These are phyloP conservation scores for Pseudochirops cupreus DNA, from an alignment of 2,797 vertebrate species.

Conservation along the genomic window DNA sequence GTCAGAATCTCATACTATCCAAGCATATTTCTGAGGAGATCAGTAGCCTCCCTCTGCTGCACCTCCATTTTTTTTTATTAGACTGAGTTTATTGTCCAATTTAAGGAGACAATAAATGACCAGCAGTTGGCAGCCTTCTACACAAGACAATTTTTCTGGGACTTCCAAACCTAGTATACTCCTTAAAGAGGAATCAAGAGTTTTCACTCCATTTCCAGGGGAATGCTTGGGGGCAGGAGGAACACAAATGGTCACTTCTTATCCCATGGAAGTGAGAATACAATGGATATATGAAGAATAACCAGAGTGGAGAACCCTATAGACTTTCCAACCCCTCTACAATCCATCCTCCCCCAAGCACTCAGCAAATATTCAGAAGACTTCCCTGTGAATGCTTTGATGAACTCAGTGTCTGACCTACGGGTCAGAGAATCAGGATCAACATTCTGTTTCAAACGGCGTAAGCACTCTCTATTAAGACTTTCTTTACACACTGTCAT, in stretches of 20 bases:
- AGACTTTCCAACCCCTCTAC: not conserved
- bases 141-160: not conserved
- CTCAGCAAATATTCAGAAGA: constrained; percentile 25
- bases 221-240: not conserved
- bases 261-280: constrained; percentile 10
- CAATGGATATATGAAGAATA: not conserved
- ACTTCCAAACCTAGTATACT: not conserved
- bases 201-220: not conserved
- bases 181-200: constrained; percentile 6
- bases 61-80: not conserved
- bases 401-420: not conserved
- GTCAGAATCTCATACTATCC: not conserved
- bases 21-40: not conserved
- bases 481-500: constrained; percentile 6
- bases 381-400: not conserved
- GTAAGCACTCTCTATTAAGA: not conserved
- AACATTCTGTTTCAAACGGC: not conserved
- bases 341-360: not conserved
- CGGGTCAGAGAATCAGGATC: not conserved
- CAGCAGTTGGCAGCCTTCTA: constrained; percentile 5
- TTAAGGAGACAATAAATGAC: not conserved
- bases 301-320: constrained; percentile 13
- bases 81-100: not conserved
- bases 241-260: not conserved
- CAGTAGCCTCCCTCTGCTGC: not conserved